Base-by-base conservation (phyloP, 1,140 invertebrate genomes). In the Drosophila busckii region DNA sequence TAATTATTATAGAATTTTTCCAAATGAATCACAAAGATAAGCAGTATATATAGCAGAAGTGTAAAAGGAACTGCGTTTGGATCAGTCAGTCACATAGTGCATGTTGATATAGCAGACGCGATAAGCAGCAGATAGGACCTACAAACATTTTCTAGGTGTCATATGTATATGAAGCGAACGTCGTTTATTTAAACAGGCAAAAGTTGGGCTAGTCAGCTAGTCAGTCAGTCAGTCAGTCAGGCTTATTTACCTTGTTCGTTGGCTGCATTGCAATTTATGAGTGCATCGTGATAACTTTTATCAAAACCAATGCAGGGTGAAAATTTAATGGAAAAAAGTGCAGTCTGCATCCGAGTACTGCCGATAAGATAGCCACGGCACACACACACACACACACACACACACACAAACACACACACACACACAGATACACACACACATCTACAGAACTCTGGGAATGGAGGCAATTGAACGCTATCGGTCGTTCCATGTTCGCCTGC, bases 241-340 rank as follows among this genome's bases (percentile, higher is more conserved):
- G 19, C 22, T 20, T 80, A 70, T 82, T 82, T 82, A 82, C 64
- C 69, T 76, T 82, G 67, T 78, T 78, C n/a, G n/a, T n/a, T n/a
- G n/a, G 52, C 66, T 71, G 58, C 61, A 66, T 82, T 82, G 75
- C 75, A 82, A 82, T 82, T 82, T 82, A 82, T 73, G 75, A 82
- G 75, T 75, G 64, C 68, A 35, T 25, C 10, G 34, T 45, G 73
- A 78, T 78, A 78, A 78, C 28, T 52, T 50, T 80, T 78, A 82
- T 78, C 73, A 58, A 29, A 12, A 42, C 10, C 12, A 13, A 49
- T 32, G 22, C 7, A 12, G 41, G 7, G n/a, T n/a, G 7, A 26
- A 22, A 22, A 54, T 5, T 22, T n/a, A 34, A 44, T 38, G 34
- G 56, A 53, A 32, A 23, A 73, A 75, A 78, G 53, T 80, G 73